Conservation (phyloP, 2,113 vertebrate genomes). For the Abramis brama region DNA sequence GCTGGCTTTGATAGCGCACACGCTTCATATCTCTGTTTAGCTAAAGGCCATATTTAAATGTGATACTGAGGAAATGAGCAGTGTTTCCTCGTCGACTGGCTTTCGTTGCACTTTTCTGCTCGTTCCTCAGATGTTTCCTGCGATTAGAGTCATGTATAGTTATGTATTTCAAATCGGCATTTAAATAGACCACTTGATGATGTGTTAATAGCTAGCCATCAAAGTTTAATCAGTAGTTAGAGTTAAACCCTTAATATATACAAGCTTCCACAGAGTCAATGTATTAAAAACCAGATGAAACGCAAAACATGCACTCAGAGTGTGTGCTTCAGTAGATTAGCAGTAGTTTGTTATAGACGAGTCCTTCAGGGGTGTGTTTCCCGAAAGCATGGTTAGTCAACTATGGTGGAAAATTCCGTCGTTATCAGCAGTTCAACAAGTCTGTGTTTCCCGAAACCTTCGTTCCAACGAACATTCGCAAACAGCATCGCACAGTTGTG, state of each 20-base stretch:
- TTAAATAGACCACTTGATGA: background rate
- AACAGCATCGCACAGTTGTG: too few relatives aligned
- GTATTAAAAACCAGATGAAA: background rate
- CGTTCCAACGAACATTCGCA: too few relatives aligned
- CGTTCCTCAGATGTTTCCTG: background rate
- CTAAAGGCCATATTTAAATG: background rate
- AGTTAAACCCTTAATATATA: background rate
- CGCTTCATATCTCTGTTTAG: background rate
- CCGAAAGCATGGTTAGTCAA: too few relatives aligned
- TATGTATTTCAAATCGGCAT: background rate
- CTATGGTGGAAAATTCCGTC: too few relatives aligned
- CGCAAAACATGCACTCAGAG: background rate
- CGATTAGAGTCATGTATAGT: too few relatives aligned
- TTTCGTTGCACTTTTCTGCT: background rate
- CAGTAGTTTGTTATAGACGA: background rate
- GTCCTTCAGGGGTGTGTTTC: background rate
- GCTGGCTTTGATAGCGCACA: background rate
- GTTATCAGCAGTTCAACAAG: too few relatives aligned
- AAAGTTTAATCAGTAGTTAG: background rate
- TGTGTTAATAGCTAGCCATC: background rate
- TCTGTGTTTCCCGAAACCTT: too few relatives aligned
- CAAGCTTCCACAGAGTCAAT: background rate
- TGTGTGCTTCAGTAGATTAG: background rate
- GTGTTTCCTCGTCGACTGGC: background rate
- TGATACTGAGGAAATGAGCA: background rate